Evolutionary conservation across 2,797 vertebrate genomes (phyloP).

Genomic region (Sciurus carolinensis): DNA sequence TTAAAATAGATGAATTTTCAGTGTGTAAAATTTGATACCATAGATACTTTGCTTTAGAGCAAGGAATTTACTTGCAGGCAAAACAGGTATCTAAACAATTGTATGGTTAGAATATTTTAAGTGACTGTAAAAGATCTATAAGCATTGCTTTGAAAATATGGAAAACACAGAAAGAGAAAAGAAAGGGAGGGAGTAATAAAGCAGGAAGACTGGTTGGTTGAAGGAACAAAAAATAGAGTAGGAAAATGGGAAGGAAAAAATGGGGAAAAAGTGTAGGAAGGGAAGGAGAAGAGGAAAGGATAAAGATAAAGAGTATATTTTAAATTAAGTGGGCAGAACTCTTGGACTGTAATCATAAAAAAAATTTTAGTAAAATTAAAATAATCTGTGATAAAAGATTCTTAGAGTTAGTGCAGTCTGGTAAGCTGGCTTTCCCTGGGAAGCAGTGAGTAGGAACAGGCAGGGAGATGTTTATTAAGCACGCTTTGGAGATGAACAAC

Average conservation of each 20-base stretch:
- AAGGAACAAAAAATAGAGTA: not conserved
- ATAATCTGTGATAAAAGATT: not conserved
- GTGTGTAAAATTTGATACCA: conserved; percentile 38
- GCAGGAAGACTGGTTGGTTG: not conserved
- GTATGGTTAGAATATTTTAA: conserved; percentile 43
- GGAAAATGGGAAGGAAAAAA: not conserved
- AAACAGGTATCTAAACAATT: conserved; percentile 53
- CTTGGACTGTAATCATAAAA: not conserved
- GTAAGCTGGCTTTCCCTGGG: not conserved
- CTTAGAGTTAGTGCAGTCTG: rapidly evolving
- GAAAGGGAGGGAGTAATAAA: not conserved
- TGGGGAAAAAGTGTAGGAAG: no score
- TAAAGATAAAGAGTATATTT: not conserved
- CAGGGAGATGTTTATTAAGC: no score
- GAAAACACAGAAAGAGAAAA: not conserved
- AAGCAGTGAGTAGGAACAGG: not conserved
- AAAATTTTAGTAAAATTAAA: not conserved
- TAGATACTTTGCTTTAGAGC: conserved; percentile 35
- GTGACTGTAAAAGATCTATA: not conserved
- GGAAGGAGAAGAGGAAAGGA: not conserved
- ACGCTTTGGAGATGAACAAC: not conserved
- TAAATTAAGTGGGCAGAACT: not conserved
- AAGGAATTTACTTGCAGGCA: conserved; percentile 58
- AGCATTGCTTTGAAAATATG: conserved; percentile 20
- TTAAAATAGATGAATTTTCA: conserved; percentile 73